A percentile compares a stretch with the other conserved stretches of the same genome.
Evolutionary conservation across 2,888 invertebrate species (phyloP).

Genomic region (Cheilosia scutellata): DNA sequence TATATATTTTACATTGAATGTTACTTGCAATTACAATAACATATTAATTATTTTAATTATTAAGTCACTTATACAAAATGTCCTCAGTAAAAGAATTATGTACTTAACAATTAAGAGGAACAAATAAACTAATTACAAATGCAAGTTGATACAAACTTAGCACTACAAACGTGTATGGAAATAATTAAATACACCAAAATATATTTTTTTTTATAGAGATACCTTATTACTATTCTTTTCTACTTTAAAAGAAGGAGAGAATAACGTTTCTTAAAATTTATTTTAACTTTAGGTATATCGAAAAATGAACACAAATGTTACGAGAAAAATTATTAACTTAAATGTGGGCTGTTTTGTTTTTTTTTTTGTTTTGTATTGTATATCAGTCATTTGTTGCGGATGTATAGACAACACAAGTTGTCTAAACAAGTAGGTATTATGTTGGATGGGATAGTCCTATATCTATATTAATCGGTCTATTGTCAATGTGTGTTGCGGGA

Average conservation of each 20-base stretch:
- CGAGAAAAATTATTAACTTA: slow-evolving; percentile 31
- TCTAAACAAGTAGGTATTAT: not conserved
- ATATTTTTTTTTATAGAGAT: not conserved
- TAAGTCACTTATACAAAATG: slow-evolving; percentile 61
- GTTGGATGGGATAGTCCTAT: slow-evolving; percentile 17
- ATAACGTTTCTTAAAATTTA: slow-evolving; percentile 20
- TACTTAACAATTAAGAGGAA: not conserved
- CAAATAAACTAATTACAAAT: slow-evolving; percentile 36
- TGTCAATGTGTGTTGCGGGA: slow-evolving; percentile 19
- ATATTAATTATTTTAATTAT: slow-evolving; percentile 42
- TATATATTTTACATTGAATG: slow-evolving; percentile 23
- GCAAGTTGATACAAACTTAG: slow-evolving; percentile 22
- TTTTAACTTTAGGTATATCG: slow-evolving; percentile 35
- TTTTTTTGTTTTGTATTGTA: slow-evolving; percentile 10
- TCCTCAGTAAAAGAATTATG: slow-evolving; percentile 9
- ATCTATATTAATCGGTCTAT: slow-evolving; percentile 46
- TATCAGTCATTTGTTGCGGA: slow-evolving; percentile 51
- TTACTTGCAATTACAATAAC: slow-evolving; percentile 19
- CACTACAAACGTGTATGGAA: slow-evolving; percentile 13
- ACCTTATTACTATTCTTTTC: slow-evolving; percentile 16
- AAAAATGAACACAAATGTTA: slow-evolving; percentile 65
- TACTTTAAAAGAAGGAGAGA: slow-evolving; percentile 54
- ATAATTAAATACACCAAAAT: slow-evolving; percentile 22
- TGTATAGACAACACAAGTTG: not conserved
- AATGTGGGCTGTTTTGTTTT: slow-evolving; percentile 43